Evolutionary conservation across 2,113 vertebrate genomes (phyloP), one percentile per base, ranked within the genome.

Genomic region (Aspidoscelis tigris): DNA sequence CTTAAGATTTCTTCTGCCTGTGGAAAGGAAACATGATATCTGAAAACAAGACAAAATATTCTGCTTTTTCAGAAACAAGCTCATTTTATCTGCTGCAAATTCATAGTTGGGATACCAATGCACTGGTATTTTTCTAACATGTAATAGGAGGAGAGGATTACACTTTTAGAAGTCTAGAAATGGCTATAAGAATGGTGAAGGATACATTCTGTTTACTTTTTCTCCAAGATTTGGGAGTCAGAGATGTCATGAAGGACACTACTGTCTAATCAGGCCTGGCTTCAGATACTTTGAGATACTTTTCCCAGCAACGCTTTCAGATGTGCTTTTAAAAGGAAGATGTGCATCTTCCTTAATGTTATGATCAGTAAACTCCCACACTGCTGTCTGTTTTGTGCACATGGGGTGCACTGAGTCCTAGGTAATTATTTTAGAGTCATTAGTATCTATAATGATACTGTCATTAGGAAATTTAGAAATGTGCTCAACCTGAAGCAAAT

Each of bases 1-100:
- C 97, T 96, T 7, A 99, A 94, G 21, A 99, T 97, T 95, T 98
- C 97, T 94, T 99, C 99, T 0, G 99, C 97, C 99, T 99, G 93
- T 86, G 22, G 47, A 88, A 90, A 66, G 88, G 53, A 88, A 90
- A 90, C 24, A 86, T 10, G 11, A 41, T 58, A n/a, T 24, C 5
- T 71, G 7, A 71, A 70, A 61, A 24, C 8, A 71, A 65, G 26
- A 69, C 53, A 14, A 83, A n/a, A 75, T 68, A 2, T 65, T 50
- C 7, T 20, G 3, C 24, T 1, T 16, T 44, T 22, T 50, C 44
- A n/a, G 58, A 47, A n/a, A 3, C 24, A 65, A 18, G 58, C 33
- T 74, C 11, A 11, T 8, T 74, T 24, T 10, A n/a, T 18, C 53
- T 14, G 5, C 26, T 65, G 58, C 11, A 61, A 78, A 58, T 66